Evolutionary conservation across 2,888 invertebrate species (phyloP).

Genomic region (Ligdia adustata): DNA sequence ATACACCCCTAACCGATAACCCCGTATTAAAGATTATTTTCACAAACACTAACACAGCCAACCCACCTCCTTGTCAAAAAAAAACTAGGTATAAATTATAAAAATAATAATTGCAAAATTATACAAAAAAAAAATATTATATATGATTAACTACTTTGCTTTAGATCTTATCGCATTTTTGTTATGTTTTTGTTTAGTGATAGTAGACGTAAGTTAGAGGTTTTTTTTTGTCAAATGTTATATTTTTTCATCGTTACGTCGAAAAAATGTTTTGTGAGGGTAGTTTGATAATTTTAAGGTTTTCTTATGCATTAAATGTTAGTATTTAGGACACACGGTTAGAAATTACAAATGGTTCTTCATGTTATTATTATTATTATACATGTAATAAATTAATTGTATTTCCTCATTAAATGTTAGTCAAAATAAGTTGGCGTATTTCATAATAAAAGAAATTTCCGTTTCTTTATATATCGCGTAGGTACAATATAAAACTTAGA

Average conservation of each 20-base stretch:
- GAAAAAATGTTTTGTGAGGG: conserved; percentile 13
- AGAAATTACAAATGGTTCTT: conserved; percentile 4
- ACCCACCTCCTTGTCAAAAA: conserved; percentile 15
- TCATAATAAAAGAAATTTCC: no score
- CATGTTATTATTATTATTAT: conserved; percentile 1
- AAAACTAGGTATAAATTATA: conserved; percentile 7
- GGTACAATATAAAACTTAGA: no score
- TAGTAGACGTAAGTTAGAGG: conserved; percentile 36
- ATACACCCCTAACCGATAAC: no score
- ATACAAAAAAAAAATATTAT: conserved; percentile 30
- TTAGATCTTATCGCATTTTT: conserved; percentile 35
- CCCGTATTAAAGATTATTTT: no score
- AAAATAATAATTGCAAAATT: conserved; percentile 9
- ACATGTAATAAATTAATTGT: no score
- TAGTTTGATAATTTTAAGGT: conserved; percentile 11
- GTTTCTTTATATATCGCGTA: no score
- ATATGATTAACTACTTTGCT: no score
- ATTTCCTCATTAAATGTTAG: no score
- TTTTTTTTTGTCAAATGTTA: conserved; percentile 36
- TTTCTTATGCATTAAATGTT: conserved; percentile 24
- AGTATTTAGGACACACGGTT: conserved; percentile 2
- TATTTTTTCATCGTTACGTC: conserved; percentile 32
- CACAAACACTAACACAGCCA: conserved; percentile 5
- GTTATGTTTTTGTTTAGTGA: conserved; percentile 43
- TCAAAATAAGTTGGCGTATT: conserved; percentile 1